A percentile compares a stretch with the other conserved stretches of the same genome.
Evolutionary conservation across 2,113 vertebrate species (phyloP).

Genomic region (Lepisosteus oculatus): DNA sequence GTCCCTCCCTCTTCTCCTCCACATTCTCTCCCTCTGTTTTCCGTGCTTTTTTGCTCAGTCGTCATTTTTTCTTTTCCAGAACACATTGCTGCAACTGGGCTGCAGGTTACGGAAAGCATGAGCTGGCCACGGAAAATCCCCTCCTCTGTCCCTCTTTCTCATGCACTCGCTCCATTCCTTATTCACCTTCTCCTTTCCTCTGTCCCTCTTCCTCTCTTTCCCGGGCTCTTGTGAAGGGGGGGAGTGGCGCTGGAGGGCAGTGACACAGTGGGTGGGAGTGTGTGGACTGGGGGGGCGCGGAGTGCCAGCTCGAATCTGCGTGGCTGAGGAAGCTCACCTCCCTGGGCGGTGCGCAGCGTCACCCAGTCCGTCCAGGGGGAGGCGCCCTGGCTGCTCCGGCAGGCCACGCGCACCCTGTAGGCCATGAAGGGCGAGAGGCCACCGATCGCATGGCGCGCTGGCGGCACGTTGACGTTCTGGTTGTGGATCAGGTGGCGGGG

Average conservation of each 20-base stretch:
- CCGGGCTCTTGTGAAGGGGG: neutral
- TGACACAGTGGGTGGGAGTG: neutral
- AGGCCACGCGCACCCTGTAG: constrained; percentile 75
- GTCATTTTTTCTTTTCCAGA: neutral
- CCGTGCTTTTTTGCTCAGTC: neutral
- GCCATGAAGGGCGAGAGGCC: constrained; percentile 64
- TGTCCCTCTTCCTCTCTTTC: constrained; percentile 13
- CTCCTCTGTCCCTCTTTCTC: constrained; percentile 22
- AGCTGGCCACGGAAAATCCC: constrained; percentile 62
- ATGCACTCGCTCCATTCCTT: neutral
- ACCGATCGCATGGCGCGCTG: constrained; percentile 55
- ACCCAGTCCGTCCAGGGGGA: constrained; percentile 80
- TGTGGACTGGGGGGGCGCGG: neutral
- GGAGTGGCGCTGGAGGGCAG: neutral
- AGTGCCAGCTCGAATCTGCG: constrained; percentile 20
- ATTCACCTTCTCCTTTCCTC: constrained; percentile 18
- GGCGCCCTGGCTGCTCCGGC: constrained; percentile 71
- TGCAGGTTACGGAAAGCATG: constrained; percentile 43
- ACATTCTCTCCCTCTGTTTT: neutral
- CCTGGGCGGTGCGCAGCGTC: constrained; percentile 62
- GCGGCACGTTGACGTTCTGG: constrained; percentile 66
- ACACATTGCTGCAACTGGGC: neutral
- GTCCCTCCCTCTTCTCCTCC: neutral
- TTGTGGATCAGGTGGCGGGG: constrained; percentile 52
- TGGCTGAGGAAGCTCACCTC: constrained; percentile 54